A percentile compares a stretch with the other conserved stretches of the same genome.
phyloP scores from a whole-genome alignment of 2,113 vertebrate genomes.

The Psittacula cyanocephala region DNA sequence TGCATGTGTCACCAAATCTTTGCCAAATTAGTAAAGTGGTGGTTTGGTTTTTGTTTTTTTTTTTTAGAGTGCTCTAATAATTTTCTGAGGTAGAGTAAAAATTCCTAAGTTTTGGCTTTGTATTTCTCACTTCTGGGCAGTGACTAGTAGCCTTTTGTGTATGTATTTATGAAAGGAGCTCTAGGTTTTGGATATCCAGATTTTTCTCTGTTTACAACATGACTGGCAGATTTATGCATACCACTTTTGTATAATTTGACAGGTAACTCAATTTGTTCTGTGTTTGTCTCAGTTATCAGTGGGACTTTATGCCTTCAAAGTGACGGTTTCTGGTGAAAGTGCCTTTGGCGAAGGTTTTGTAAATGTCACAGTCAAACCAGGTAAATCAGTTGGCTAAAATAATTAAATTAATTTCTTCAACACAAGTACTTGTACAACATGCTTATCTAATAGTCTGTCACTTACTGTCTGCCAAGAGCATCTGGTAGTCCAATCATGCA shows the following conservation, averaged over 20 bases:
- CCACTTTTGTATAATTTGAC: neutral
- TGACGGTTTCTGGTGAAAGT: constrained; percentile 74
- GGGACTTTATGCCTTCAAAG: constrained; percentile 77
- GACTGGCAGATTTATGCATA: neutral
- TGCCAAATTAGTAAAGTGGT: neutral
- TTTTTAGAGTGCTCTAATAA: neutral
- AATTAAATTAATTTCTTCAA: neutral
- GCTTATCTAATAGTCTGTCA: neutral
- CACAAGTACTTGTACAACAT: neutral
- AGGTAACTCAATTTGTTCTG: neutral
- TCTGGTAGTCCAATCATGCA: neutral
- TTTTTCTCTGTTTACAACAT: neutral
- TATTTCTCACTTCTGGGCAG: neutral
- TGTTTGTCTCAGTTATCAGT: constrained; percentile 71
- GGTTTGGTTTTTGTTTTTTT: neutral
- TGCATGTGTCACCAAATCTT: neutral
- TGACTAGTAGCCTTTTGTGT: neutral
- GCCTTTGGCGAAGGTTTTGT: constrained; percentile 79
- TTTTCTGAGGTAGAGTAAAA: neutral
- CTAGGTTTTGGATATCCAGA: neutral
- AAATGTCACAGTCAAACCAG: constrained; percentile 80
- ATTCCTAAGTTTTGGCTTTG: neutral
- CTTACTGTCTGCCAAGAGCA: neutral
- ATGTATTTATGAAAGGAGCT: neutral
- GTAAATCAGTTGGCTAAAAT: constrained; percentile 54